Evolutionary conservation across 1,140 invertebrate species (phyloP).

Genomic region (Aphaenogaster ashmeadi): DNA sequence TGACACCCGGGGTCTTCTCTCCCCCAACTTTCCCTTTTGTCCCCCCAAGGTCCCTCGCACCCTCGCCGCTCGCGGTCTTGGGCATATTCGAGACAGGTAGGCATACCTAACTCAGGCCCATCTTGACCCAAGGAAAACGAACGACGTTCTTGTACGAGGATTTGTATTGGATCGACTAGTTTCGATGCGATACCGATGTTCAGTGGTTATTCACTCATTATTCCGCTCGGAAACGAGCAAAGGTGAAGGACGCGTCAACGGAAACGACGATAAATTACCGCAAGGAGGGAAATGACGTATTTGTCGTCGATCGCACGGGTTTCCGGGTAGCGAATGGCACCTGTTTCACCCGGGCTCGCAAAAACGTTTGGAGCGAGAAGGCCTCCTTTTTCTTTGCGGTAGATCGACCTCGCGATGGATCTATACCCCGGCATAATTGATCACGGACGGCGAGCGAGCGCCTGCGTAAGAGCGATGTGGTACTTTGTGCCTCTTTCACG

Average conservation of each 20-base stretch:
- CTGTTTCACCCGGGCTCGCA: conserved; percentile 17
- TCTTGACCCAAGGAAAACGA: conserved; percentile 74
- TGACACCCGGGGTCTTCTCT: conserved; percentile 80
- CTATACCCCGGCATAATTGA: conserved; percentile 52
- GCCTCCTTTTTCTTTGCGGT: conserved; percentile 25
- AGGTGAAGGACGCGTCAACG: too few species aligned
- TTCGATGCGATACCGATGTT: conserved; percentile 2
- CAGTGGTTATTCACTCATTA: not conserved
- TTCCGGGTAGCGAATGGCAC: conserved; percentile 13
- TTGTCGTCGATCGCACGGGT: not conserved
- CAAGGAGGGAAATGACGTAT: not conserved
- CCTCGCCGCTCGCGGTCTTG: not conserved
- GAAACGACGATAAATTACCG: not conserved
- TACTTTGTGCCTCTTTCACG: conserved; percentile 64
- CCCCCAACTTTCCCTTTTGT: conserved; percentile 52
- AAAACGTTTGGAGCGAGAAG: conserved; percentile 16
- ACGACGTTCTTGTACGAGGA: conserved; percentile 75
- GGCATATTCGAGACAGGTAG: conserved; percentile 72
- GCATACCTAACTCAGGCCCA: conserved; percentile 61
- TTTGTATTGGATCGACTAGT: conserved; percentile 71
- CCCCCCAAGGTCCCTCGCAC: conserved; percentile 17
- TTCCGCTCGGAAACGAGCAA: not conserved
- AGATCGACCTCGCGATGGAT: conserved; percentile 42
- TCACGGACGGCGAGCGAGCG: conserved; percentile 50
- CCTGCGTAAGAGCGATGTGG: conserved; percentile 63